Conservation (phyloP, 2,113 vertebrate genomes). For the Microcebus jonahi region DNA sequence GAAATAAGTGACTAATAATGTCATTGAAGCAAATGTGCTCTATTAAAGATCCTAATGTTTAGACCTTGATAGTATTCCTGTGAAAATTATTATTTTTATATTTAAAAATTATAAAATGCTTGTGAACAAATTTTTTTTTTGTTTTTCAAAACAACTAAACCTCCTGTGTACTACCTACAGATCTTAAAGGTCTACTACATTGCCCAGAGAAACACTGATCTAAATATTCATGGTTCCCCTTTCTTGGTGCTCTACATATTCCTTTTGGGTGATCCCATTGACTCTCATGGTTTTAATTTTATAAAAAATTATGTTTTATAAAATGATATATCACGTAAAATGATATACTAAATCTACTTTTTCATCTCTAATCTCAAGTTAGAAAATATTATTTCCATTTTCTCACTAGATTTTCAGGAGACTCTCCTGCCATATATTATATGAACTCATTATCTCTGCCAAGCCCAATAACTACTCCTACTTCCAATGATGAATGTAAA, state of each 20-base stretch:
- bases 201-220: not conserved
- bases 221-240: not conserved
- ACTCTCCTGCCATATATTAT: not conserved
- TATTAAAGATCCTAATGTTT: not conserved
- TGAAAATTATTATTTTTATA: not conserved
- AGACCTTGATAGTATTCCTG: not conserved
- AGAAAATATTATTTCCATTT: conserved; percentile 24
- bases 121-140: not conserved
- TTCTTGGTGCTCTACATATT: not conserved
- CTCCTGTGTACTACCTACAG: not conserved
- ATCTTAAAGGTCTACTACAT: not conserved
- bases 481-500: not conserved
- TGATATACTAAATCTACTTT: not conserved
- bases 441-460: not conserved
- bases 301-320: not conserved
- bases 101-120: not conserved
- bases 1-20: not conserved
- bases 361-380: not conserved
- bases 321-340: not conserved
- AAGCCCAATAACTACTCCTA: not conserved
- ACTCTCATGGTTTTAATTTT: not conserved
- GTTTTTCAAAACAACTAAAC: not conserved
- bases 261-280: not conserved
- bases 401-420: not conserved
- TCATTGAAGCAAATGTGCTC: not conserved